A percentile compares a stretch with the other conserved stretches of the same genome.
These are phyloP conservation scores for Myotis davidii DNA, from an alignment of 2,113 vertebrate species.

Conservation along the genomic window DNA sequence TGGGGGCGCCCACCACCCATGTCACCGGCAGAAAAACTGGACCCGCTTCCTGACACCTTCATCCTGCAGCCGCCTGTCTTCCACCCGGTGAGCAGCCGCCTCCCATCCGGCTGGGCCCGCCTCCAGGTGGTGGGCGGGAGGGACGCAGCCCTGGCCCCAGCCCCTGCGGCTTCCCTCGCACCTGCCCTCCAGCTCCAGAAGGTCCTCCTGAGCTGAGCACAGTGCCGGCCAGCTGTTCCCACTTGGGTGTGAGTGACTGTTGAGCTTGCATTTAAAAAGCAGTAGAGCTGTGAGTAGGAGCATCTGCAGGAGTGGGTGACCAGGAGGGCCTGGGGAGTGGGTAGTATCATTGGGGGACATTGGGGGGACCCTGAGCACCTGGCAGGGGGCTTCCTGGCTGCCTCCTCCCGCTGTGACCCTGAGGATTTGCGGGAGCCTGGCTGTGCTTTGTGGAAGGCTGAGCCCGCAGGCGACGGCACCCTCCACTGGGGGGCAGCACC, in stretches of 20 bases:
- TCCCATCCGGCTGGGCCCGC: not conserved
- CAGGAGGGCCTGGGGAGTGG: not conserved
- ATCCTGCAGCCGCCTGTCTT: slow-evolving; percentile 80
- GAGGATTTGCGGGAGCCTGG: not conserved
- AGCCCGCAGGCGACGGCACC: not conserved
- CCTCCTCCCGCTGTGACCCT: not conserved
- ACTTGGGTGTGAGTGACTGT: not conserved
- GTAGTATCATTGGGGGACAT: not conserved
- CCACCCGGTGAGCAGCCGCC: slow-evolving; percentile 76
- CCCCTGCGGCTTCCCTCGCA: not conserved
- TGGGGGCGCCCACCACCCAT: not conserved
- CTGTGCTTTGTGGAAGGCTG: not conserved
- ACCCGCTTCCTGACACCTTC: slow-evolving; percentile 70
- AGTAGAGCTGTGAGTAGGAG: too few relatives aligned
- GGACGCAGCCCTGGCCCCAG: not conserved
- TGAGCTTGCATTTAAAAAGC: not conserved
- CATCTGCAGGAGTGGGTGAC: too few relatives aligned
- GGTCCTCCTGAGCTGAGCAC: not conserved
- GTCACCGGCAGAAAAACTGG: slow-evolving; percentile 59
- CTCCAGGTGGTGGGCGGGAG: not conserved
- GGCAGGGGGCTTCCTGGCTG: not conserved
- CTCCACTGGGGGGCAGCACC: not conserved
- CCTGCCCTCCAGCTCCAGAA: not conserved
- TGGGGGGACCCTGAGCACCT: not conserved
- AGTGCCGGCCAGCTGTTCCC: not conserved